Percentiles rank a stretch among this genome's conserved stretches.
Conservation (phyloP, 2,888 invertebrate species). For the Pegoplata infirma region DNA sequence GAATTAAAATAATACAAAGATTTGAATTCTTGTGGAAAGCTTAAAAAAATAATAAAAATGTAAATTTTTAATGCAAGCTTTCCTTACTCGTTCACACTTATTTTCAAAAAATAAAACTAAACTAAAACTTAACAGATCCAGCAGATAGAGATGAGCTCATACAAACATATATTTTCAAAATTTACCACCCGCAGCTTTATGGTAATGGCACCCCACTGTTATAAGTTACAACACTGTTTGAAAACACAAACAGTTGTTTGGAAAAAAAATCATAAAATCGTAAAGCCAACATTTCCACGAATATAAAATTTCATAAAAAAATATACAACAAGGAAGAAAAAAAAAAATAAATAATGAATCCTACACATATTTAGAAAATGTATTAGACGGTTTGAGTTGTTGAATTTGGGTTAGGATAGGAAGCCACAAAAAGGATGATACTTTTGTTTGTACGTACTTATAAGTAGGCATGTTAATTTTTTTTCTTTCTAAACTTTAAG, state of each 20-base stretch:
- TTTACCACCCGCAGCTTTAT: slow-evolving; percentile 26
- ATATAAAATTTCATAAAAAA: slow-evolving; percentile 34
- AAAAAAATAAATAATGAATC: background rate
- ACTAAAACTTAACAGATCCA: background rate
- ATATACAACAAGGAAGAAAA: too few species aligned
- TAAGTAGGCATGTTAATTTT: slow-evolving; percentile 38
- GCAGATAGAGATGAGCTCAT: background rate
- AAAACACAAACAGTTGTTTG: background rate
- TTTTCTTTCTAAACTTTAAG: slow-evolving; percentile 11
- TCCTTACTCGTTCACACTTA: too few species aligned
- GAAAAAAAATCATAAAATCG: slow-evolving; percentile 33
- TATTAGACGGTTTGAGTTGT: slow-evolving; percentile 1
- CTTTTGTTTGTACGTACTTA: slow-evolving; percentile 8
- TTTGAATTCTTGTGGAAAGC: too few species aligned
- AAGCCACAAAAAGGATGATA: slow-evolving; percentile 39
- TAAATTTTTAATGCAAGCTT: too few species aligned
- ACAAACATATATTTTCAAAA: background rate
- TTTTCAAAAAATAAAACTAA: too few species aligned
- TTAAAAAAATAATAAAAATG: too few species aligned
- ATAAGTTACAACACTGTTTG: background rate
- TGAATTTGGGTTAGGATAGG: slow-evolving; percentile 11
- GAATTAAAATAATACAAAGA: too few species aligned
- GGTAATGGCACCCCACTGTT: slow-evolving; percentile 32
- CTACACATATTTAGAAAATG: background rate
- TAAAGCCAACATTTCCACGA: slow-evolving; percentile 39